Evolutionary conservation across 1,140 invertebrate species (phyloP).

Genomic region (Brachionus manjavacas): DNA sequence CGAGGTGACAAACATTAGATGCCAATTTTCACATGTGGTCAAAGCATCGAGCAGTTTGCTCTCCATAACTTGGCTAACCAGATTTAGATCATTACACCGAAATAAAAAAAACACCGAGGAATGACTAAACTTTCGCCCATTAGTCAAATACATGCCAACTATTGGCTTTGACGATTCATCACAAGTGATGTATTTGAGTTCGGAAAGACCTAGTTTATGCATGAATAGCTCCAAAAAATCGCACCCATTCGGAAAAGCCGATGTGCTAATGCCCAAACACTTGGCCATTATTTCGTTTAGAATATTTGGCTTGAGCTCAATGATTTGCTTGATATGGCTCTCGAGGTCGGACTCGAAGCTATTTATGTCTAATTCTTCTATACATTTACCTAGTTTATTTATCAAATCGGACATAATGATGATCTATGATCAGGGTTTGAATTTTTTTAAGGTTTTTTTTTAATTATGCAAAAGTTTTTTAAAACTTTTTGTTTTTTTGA

Average conservation of each 20-base stretch:
- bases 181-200: neutral
- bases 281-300: neutral
- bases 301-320: neutral
- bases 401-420: neutral
- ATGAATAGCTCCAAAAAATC: neutral
- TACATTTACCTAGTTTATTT: neutral
- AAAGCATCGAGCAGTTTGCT: neutral
- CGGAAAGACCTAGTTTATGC: neutral
- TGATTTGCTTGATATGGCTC: neutral
- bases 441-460: neutral
- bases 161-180: constrained; percentile 16
- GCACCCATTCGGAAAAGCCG: neutral
- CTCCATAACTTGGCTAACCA: neutral
- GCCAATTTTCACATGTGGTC: neutral
- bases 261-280: neutral
- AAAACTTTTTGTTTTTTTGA: neutral
- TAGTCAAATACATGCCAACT: neutral
- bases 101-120: neutral
- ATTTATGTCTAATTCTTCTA: neutral
- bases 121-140: neutral
- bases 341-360: neutral
- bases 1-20: neutral
- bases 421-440: neutral
- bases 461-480: neutral
- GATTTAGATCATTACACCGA: neutral